These are phyloP conservation scores for Epinephelus coioides DNA, from an alignment of 2,797 vertebrate species.

Conservation along the genomic window DNA sequence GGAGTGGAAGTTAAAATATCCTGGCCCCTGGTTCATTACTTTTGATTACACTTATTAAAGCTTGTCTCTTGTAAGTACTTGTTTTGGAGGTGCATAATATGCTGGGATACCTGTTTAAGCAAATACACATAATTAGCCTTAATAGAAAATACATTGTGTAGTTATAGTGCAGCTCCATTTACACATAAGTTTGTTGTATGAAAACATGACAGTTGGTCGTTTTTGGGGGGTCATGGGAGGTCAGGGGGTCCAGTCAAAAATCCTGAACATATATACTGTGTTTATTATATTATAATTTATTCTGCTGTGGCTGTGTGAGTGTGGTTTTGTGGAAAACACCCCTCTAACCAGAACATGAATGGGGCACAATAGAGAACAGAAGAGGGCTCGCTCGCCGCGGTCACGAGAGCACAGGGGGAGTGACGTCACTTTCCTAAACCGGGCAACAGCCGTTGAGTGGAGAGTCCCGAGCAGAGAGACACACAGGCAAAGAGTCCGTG, in stretches of 20 bases:
- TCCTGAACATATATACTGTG: no score
- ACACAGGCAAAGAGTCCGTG: slow-evolving; percentile 36
- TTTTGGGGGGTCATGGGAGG: neutral
- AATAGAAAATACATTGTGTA: neutral
- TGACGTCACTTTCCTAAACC: slow-evolving; percentile 82
- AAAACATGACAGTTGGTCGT: neutral
- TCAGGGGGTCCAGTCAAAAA: neutral
- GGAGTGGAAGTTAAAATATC: no score
- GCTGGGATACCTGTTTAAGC: neutral
- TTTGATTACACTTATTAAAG: neutral
- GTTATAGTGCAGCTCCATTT: neutral
- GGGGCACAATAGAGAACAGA: slow-evolving; percentile 60
- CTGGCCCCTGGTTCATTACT: neutral
- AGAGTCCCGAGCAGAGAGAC: slow-evolving; percentile 51
- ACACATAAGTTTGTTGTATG: neutral
- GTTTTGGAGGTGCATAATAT: neutral
- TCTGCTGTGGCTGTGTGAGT: neutral
- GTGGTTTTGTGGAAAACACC: slow-evolving; percentile 38
- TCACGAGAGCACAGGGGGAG: slow-evolving; percentile 68
- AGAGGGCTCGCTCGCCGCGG: slow-evolving; percentile 54
- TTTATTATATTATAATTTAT: neutral
- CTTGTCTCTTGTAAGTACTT: neutral
- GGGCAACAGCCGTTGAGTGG: slow-evolving; percentile 62
- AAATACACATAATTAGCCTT: neutral
- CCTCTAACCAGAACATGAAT: slow-evolving; percentile 65